Conservation (phyloP, 2,113 vertebrate species). For the Chaetops frenatus region DNA sequence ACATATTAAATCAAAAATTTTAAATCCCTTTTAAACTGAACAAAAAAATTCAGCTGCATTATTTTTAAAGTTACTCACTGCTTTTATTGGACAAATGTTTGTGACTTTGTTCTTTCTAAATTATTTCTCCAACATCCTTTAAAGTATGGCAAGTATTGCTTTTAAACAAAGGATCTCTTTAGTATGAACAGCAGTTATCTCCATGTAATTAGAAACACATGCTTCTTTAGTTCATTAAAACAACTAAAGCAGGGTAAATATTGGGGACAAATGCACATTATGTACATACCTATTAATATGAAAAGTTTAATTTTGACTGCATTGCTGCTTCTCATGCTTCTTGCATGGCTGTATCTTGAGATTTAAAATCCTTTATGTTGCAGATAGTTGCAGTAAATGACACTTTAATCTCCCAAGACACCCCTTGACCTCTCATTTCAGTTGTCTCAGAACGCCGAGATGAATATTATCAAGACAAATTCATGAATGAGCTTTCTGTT, state of each 20-base stretch:
- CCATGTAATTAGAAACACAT: neutral
- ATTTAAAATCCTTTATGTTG: neutral
- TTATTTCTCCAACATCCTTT: neutral
- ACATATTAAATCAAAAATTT: neutral
- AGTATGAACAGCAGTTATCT: neutral
- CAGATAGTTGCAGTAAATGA: neutral
- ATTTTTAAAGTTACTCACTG: neutral
- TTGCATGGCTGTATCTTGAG: neutral
- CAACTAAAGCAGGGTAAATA: constrained; percentile 7
- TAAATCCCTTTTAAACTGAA: neutral
- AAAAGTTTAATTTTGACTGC: neutral
- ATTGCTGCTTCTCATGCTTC: neutral
- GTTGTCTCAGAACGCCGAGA: neutral
- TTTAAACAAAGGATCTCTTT: neutral
- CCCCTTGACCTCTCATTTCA: neutral
- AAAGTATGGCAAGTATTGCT: neutral
- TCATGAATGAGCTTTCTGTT: neutral
- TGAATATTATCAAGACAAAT: neutral
- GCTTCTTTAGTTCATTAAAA: neutral
- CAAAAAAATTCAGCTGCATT: neutral
- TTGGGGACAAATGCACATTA: neutral
- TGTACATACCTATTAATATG: neutral
- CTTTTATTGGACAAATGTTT: neutral
- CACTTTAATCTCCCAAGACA: neutral
- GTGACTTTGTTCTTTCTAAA: neutral